Conservation (phyloP, 2,113 vertebrate species). For the Melospiza georgiana region DNA sequence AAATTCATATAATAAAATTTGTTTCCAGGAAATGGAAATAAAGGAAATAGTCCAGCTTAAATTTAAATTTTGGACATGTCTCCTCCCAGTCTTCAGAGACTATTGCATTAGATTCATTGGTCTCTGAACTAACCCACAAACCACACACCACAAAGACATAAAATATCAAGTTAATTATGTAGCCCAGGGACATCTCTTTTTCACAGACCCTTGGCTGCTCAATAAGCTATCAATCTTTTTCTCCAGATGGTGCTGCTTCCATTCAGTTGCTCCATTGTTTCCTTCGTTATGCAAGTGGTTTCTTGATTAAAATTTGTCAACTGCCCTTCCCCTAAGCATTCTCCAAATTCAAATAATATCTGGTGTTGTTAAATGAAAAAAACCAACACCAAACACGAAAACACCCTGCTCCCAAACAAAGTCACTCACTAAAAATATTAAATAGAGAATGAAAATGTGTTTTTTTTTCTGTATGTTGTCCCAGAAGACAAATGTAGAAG, state of each 20-base stretch:
- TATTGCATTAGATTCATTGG: not conserved
- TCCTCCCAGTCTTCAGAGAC: not conserved
- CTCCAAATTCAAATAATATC: not conserved
- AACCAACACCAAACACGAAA: not conserved
- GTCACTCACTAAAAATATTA: not conserved
- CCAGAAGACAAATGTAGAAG: not conserved
- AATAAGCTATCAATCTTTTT: constrained; percentile 9
- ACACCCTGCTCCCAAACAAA: fast-evolving
- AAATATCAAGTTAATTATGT: constrained; percentile 3
- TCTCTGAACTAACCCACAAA: not conserved
- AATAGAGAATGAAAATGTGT: not conserved
- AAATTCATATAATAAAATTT: not conserved
- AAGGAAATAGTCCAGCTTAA: not conserved
- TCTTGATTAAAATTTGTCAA: constrained; percentile 40
- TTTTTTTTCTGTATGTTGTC: not conserved
- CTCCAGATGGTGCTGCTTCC: constrained; percentile 36
- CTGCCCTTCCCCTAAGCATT: constrained; percentile 4
- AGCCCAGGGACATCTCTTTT: not conserved
- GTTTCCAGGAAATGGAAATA: constrained; percentile 32
- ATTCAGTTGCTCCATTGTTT: constrained; percentile 35
- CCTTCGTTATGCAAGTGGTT: not conserved
- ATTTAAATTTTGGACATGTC: not conserved
- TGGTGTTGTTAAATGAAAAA: not conserved
- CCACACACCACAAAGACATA: not conserved
- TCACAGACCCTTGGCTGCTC: constrained; percentile 8